Conservation (phyloP, 2,113 vertebrate species). For the Catagonus wagneri region DNA sequence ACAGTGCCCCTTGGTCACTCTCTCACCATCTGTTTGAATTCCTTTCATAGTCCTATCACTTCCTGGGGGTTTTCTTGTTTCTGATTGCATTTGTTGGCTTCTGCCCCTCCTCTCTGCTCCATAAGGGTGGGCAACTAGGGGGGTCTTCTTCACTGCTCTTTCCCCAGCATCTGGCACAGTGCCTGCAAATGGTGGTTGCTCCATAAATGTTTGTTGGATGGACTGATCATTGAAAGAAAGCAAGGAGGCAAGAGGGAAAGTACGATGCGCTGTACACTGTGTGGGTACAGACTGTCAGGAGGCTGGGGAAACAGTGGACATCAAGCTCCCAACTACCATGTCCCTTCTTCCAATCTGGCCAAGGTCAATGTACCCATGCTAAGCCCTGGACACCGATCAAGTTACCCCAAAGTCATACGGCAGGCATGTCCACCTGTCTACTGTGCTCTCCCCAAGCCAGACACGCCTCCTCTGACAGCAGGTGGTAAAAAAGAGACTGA, state of each 20-base stretch:
- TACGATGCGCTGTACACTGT: no score
- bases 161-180: background rate
- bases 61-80: background rate
- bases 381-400: background rate
- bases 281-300: background rate
- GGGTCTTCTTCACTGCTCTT: background rate
- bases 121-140: background rate
- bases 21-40: background rate
- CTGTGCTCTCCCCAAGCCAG: background rate
- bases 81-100: background rate
- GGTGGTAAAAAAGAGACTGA: conserved; percentile 67
- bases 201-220: background rate
- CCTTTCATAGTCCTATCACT: background rate
- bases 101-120: background rate
- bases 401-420: background rate
- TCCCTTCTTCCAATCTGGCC: background rate
- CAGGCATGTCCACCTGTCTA: background rate
- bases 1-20: background rate
- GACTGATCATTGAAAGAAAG: background rate
- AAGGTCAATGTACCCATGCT: background rate
- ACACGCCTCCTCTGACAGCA: conserved; percentile 56
- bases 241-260: background rate
- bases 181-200: background rate
- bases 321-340: no score
- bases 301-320: fast-evolving